Evolutionary conservation across 1,140 invertebrate genomes (phyloP).

Genomic region (Solenopsis invicta): DNA sequence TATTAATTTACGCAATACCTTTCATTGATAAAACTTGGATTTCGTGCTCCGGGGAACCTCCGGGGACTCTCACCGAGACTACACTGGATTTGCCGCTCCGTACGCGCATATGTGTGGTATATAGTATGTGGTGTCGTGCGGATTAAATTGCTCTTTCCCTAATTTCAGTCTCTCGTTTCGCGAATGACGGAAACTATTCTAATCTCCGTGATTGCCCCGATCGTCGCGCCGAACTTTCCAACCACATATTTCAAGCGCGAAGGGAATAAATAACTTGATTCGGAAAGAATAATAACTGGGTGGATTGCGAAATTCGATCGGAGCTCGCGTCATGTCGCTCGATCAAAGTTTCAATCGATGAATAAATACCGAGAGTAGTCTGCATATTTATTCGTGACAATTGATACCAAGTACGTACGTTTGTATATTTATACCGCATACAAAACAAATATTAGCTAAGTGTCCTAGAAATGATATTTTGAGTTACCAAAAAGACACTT

Average conservation of each 20-base stretch:
- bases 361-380: background rate
- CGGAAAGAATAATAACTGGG: background rate
- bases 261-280: constrained; percentile 33
- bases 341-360: background rate
- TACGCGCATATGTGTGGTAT: background rate
- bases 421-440: background rate
- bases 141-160: constrained; percentile 40
- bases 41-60: background rate
- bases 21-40: constrained; percentile 25
- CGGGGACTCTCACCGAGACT: background rate
- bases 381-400: background rate
- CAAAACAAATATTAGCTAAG: constrained; percentile 9
- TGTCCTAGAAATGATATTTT: background rate
- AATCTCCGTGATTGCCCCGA: constrained; percentile 37
- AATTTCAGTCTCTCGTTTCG: constrained; percentile 24
- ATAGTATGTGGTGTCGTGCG: background rate
- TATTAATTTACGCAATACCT: constrained; percentile 29
- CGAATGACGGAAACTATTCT: constrained; percentile 45
- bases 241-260: background rate
- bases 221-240: constrained; percentile 10
- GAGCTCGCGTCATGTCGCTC: background rate
- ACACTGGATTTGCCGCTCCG: background rate
- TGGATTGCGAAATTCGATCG: background rate
- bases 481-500: background rate
- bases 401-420: background rate